Evolutionary conservation across 2,797 vertebrate species (phyloP), one percentile per base, ranked within the genome.

Genomic region (Pseudomugil tenellus): DNA sequence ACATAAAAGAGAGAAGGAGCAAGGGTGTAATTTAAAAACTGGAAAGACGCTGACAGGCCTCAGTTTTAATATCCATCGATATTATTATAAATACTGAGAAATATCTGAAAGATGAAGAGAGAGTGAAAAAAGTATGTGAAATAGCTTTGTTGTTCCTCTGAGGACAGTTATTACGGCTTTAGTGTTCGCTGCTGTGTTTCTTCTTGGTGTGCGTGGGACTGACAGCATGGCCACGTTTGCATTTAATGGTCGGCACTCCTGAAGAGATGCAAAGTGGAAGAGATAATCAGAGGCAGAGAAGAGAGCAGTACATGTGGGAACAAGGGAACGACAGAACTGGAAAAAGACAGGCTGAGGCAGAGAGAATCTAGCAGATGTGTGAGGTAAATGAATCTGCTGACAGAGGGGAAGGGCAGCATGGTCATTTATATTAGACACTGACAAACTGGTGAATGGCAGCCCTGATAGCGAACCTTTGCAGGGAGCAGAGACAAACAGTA

Each of bases 261-360:
- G 89, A 92, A 81, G 70, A 87, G 84, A 86, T 68, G 78, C 55
- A 59, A 92, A 88, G 86, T 79, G 88, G 87, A 87, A 90, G 91
- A 91, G 90, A 93, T 91, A 88, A 93, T 92, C 90, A 93, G 91
- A 92, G 77, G 71, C 10, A 72, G 70, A 85, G 78, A 85, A 66
- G 76, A 89, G 81, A 83, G 69, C 23, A 63, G 63, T 79, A 59
- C 87, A 91, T 78, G 87, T 84, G 89, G 86, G 87, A 87, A 77
- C 74, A 48, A 74, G 51, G 64, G 81, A 79, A 76, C 14, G 67
- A 79, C 61, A 61, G 58, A 73, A 64, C 48, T 70, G 63, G 48
- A 72, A 70, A 79, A 66, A 77, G 79, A 64, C 34, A 72, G 83
- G 66, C 69, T 61, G 63, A 81, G 75, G 53, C 26, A 31, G 79